Evolutionary conservation across 2,113 vertebrate species (phyloP).

Genomic region (Thamnaconus septentrionalis): DNA sequence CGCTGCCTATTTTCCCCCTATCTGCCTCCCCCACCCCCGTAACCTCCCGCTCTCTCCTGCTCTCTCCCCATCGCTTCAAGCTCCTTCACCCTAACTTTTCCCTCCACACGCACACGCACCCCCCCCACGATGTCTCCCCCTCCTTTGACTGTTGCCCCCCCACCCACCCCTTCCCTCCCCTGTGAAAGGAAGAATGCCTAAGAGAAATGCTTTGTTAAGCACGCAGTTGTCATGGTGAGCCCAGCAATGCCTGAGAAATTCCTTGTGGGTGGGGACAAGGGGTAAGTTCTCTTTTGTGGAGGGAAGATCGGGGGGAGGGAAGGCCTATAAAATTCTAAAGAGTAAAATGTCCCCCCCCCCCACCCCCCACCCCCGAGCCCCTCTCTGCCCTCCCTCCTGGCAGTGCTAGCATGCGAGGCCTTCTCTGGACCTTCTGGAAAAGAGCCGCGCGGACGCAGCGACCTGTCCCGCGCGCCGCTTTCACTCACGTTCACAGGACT

Average conservation of each 20-base stretch:
- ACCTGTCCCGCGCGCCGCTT: constrained; percentile 43
- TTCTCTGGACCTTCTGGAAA: constrained; percentile 42
- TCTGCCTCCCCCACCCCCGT: constrained; percentile 60
- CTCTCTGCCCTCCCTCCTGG: constrained; percentile 50
- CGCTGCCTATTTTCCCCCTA: constrained; percentile 56
- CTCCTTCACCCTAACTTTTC: constrained; percentile 16
- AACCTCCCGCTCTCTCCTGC: constrained; percentile 51
- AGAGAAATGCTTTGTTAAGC: constrained; percentile 84
- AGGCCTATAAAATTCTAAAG: constrained; percentile 71
- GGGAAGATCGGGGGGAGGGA: constrained; percentile 55
- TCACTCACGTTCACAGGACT: constrained; percentile 34
- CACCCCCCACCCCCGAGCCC: not conserved
- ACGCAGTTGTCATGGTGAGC: constrained; percentile 80
- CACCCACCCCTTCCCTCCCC: constrained; percentile 5
- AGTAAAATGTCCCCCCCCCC: constrained; percentile 54
- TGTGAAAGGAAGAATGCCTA: constrained; percentile 80
- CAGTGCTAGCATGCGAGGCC: constrained; percentile 56
- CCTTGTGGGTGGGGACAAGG: constrained; percentile 76
- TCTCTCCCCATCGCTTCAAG: constrained; percentile 52
- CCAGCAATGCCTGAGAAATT: constrained; percentile 80
- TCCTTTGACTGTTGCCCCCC: constrained; percentile 58
- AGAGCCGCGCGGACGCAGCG: constrained; percentile 33
- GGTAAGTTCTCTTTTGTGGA: constrained; percentile 75
- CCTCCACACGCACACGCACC: constrained; percentile 8
- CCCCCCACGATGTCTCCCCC: constrained; percentile 23